Evolutionary conservation across 2,888 invertebrate genomes (phyloP), one percentile per base, ranked within the genome.

Genomic region (Matsumyia berberina): DNA sequence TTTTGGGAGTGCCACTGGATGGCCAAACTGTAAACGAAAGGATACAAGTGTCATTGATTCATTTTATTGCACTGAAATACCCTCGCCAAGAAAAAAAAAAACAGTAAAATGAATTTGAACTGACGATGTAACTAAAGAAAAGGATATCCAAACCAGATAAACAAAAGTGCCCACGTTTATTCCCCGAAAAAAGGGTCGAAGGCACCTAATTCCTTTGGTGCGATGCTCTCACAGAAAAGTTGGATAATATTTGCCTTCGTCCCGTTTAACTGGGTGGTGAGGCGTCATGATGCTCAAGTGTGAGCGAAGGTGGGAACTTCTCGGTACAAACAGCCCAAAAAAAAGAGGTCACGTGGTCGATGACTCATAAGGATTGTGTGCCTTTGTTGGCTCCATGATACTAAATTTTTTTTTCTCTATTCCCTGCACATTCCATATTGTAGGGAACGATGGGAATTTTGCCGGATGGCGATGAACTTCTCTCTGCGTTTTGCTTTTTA

Each of bases 281-380:
- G 44, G 31, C 31, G 31, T 12, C 49, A 35, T 49, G 8, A 33
- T 49, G 9, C 15, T 15, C 6, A 3, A 6, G 33, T 31, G 8
- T 17, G 5, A 33, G 33, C 17, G 6, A 31, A 44, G 46, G 46
- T 37, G 19, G 46, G 35, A 37, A 35, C 24, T 64, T 24, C 37
- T 2, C 15, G 9, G 17, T 15, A 29, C 39, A 19, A 31, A 24
- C 35, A n/a, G 24, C 35, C 7, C 4, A 44, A 29, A 51, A 66
- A 67, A 73, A 80, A 73, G 60, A 73, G 80, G 80, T 80, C 80
- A 79, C 72, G 53, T 80, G 80, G 80, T 80, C 73, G 73, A 72
- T 80, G 80, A 80, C 80, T 80, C 80, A 80, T 29, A 80, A 73
- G 80, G 64, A 67, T 53, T 73, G 73, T 42, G 57, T 42, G 57